phyloP scores from a whole-genome alignment of 2,113 vertebrate genomes.

The Notechis scutatus region DNA sequence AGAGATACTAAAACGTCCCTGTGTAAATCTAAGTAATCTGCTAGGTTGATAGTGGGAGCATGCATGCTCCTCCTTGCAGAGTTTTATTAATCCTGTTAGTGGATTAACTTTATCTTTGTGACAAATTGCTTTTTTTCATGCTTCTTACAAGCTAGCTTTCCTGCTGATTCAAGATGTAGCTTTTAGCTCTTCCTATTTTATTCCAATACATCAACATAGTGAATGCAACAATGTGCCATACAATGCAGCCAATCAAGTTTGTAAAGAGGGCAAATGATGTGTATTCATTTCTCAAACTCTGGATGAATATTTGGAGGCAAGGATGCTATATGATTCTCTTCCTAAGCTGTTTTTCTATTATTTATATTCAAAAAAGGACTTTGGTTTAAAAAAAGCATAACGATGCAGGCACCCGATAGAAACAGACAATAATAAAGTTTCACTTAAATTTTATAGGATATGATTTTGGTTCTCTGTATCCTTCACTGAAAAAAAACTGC shows the following conservation, averaged over 20 bases:
- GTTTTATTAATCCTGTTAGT: neutral
- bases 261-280: neutral
- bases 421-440: neutral
- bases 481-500: neutral
- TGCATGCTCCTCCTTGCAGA: neutral
- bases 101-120: neutral
- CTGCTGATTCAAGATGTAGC: neutral
- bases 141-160: neutral
- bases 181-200: neutral
- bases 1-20: neutral
- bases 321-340: neutral
- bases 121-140: neutral
- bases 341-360: neutral
- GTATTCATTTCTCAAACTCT: neutral
- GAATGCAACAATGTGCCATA: neutral
- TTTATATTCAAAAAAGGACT: neutral
- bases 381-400: neutral
- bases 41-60: neutral
- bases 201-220: neutral
- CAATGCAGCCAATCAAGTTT: neutral
- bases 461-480: neutral
- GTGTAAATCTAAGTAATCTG: neutral
- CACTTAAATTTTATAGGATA: neutral
- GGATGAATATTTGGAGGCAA: neutral
- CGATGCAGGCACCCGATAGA: neutral